Evolutionary conservation across 2,797 vertebrate genomes (phyloP), one percentile per base, ranked within the genome.

Genomic region (Enteromius thamalakanensis): DNA sequence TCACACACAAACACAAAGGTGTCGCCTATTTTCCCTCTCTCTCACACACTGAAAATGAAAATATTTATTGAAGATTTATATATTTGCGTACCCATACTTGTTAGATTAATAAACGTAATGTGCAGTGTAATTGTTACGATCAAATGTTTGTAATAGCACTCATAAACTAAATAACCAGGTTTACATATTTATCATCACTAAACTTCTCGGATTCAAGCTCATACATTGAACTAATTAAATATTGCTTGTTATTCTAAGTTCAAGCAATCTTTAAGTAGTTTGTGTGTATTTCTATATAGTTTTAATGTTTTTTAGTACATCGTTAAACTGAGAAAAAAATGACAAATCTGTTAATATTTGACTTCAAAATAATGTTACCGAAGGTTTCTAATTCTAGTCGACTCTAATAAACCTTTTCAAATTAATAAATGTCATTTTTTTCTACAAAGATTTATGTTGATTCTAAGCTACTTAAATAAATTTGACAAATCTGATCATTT

Each of bases 21-120:
- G 53, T 62, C 26, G 4, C 67, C 29, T 70, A 45, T 37, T 71
- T 64, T 58, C 58, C 40, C 3, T 65, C 26, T 14, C 26, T 68
- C 7, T 89, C 89, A 86, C 88, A 88, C 91, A 88, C 89, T 87
- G 26, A 26, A 26, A 26, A 26, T 26, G 4, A 60, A 60, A 60
- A 26, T 14, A 60, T 60, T 58, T 60, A 23, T 62, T 29, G 6
- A 62, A 62, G 58, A 7, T 62, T 29, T 58, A 10, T 58, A 1
- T 23, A 4, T 58, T 58, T n/a, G 21, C 10, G 11, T 58, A 9
- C 29, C 26, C 6, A 17, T 14, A 42, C 23, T 6, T 17, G 15
- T 64, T 64, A 6, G 26, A 32, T 14, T 32, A 29, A 29, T 29
- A 23, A 58, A 12, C 55, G 23, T 23, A 58, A 23, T 23, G n/a